Evolutionary conservation across 2,113 vertebrate genomes (phyloP), one percentile per base, ranked within the genome.

Genomic region (Chinchilla lanigera): DNA sequence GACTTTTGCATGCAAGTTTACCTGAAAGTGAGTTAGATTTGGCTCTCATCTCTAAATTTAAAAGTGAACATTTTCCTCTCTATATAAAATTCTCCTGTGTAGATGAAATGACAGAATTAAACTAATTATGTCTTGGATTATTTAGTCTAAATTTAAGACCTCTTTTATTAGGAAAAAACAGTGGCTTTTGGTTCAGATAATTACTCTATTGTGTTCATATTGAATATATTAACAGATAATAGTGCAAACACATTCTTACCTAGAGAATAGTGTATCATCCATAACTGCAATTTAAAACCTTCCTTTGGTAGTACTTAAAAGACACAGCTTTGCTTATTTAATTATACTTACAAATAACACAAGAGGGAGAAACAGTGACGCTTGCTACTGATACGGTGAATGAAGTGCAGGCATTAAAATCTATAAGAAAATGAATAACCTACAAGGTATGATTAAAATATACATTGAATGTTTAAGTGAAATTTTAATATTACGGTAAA

Each of bases 151-250:
- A 90, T 97, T 97, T 97, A 97, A 98, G 61, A 60, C 89, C n/a
- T 94, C 93, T 98, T 85, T 95, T 96, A 95, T 98, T 38, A 97
- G 93, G 92, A 97, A 98, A 52, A 52, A 38, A 13, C 97, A 97
- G 97, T 83, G 95, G 77, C 96, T 98, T 89, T 94, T 98, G 95
- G 95, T 98, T 98, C 97, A 93, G 96, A 83, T 95, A 96, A 41
- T 88, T 97, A 73, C 97, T 97, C 95, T 98, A 8, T 98, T 98
- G n/a, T 98, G 98, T 98, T 98, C 98, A 98, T 98, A 98, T 98
- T 98, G 98, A 98, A 98, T 98, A 97, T 98, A 98, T 98, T 98
- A 98, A 98, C 86, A 98, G 92, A 96, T 97, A 98, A 97, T 92
- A 94, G 97, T 98, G 98, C 95, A 98, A 98, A 98, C 97, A 65